Evolutionary conservation across 2,888 invertebrate genomes (phyloP).

Genomic region (Ormia ochracea): DNA sequence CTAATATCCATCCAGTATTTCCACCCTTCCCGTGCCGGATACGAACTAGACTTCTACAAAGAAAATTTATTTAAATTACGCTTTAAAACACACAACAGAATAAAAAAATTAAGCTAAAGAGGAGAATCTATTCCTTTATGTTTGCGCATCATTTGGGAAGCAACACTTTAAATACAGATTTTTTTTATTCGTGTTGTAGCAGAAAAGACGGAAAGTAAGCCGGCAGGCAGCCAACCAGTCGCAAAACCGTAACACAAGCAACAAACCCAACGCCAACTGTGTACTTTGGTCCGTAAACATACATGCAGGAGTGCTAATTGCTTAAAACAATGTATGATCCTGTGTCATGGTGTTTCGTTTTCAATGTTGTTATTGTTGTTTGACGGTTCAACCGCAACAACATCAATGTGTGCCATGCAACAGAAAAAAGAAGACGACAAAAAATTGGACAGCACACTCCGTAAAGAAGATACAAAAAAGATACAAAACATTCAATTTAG

Average conservation of each 20-base stretch:
- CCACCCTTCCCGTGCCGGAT: not conserved
- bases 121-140: slow-evolving; percentile 30
- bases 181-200: not conserved
- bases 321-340: slow-evolving; percentile 41
- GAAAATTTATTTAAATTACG: slow-evolving; percentile 7
- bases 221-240: not conserved
- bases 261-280: slow-evolving; percentile 11
- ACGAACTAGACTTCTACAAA: not conserved
- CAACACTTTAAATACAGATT: not conserved
- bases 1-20: no score
- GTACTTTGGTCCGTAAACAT: slow-evolving; percentile 31
- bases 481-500: slow-evolving; percentile 17
- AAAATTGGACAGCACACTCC: not conserved
- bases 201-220: slow-evolving; percentile 18
- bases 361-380: slow-evolving; percentile 28
- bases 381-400: slow-evolving; percentile 18
- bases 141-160: slow-evolving; percentile 31
- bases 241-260: slow-evolving; percentile 10
- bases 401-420: not conserved
- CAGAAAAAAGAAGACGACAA: not conserved
- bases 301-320: slow-evolving; percentile 53
- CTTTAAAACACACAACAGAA: not conserved
- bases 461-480: slow-evolving; percentile 34
- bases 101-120: not conserved
- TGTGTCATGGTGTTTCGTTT: slow-evolving; percentile 14